phyloP scores from a whole-genome alignment of 2,888 invertebrate genomes.

The Plebejus anna region DNA sequence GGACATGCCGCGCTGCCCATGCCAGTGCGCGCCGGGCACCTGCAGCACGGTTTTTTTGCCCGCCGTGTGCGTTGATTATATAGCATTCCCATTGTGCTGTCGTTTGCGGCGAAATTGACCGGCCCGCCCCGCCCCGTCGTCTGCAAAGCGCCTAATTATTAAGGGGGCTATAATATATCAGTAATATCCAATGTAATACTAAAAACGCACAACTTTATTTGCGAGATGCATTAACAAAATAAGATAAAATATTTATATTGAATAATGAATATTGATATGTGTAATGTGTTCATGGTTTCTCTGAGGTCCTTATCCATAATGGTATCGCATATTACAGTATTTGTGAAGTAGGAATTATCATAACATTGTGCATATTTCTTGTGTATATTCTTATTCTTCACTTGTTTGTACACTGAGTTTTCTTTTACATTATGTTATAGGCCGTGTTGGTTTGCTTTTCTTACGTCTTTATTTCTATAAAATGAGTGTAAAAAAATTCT shows the following conservation, averaged over 20 bases:
- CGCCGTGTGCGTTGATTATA: too few relatives aligned
- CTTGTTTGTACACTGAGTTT: background rate
- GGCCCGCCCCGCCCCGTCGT: too few relatives aligned
- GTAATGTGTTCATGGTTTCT: conserved; percentile 21
- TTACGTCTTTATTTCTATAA: background rate
- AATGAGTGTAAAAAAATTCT: background rate
- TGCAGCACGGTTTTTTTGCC: too few relatives aligned
- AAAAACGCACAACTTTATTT: conserved; percentile 14
- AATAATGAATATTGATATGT: conserved; percentile 1
- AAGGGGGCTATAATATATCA: background rate
- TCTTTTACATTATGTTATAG: background rate
- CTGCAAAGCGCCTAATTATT: background rate
- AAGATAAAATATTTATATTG: background rate
- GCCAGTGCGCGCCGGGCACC: too few relatives aligned
- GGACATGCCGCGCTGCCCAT: too few relatives aligned
- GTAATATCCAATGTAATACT: background rate
- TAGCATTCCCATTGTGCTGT: too few relatives aligned
- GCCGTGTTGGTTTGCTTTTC: background rate
- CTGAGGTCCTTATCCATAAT: background rate
- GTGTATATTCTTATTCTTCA: background rate
- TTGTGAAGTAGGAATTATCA: background rate
- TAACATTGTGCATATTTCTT: background rate
- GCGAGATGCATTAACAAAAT: background rate
- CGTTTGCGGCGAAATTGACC: too few relatives aligned
- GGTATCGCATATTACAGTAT: background rate